A percentile compares a stretch with the other conserved stretches of the same genome.
These are phyloP conservation scores for Numida meleagris DNA, from an alignment of 2,113 vertebrate species.

Conservation along the genomic window DNA sequence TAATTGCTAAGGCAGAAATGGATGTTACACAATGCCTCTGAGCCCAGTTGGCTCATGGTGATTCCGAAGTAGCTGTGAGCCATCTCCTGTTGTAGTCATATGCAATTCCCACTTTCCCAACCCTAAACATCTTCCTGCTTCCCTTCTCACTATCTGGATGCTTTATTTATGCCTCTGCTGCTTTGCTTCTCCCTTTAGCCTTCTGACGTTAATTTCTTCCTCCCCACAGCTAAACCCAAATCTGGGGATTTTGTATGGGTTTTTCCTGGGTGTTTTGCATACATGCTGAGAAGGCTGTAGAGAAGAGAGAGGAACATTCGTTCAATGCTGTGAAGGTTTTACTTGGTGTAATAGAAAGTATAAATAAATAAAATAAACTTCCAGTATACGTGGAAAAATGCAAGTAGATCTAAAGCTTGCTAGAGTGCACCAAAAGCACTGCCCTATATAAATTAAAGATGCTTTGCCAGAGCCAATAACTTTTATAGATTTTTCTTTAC, in stretches of 20 bases:
- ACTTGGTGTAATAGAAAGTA: neutral
- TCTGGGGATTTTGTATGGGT: neutral
- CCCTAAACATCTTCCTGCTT: neutral
- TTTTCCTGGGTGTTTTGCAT: neutral
- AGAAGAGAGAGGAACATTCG: neutral
- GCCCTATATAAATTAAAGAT: slow-evolving; percentile 42
- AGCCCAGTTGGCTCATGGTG: neutral
- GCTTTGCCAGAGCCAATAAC: slow-evolving; percentile 35
- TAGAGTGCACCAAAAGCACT: neutral
- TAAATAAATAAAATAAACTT: neutral
- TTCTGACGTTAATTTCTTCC: neutral
- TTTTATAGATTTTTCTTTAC: slow-evolving; percentile 65
- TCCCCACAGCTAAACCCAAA: neutral
- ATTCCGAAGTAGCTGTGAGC: neutral
- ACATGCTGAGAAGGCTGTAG: neutral
- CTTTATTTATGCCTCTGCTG: neutral
- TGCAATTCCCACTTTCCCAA: neutral
- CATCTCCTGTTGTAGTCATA: fast-evolving
- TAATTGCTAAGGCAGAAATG: neutral
- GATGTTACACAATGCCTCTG: neutral
- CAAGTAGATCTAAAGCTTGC: neutral
- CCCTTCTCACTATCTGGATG: neutral
- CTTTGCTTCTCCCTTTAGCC: neutral
- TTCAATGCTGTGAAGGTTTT: neutral
- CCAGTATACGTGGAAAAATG: neutral